Evolutionary conservation across 2,797 vertebrate species (phyloP), one percentile per base, ranked within the genome.

Genomic region (Jordanella pulchra): DNA sequence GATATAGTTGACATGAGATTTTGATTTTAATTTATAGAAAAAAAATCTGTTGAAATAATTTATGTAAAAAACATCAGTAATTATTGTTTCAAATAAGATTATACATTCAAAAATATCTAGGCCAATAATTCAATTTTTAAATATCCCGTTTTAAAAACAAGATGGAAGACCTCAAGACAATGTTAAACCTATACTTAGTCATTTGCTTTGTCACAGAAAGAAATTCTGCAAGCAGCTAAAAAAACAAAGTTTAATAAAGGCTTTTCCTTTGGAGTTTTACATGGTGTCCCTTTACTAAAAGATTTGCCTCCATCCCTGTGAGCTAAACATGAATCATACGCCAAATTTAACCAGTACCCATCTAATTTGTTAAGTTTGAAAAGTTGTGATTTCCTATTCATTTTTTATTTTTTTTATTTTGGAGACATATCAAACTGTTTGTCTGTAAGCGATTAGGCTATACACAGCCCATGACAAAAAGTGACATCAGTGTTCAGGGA

Each of bases 401-500:
- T 81, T 84, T 63, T 66, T 2, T 61, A 35, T 35, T 56, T 28
- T 21, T 75, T 64, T 84, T 77, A 87, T 90, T 92, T 85, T 91
- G 78, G 82, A 91, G 93, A 87, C 87, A 79, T 90, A 89, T 91
- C 69, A 76, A 72, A 69, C 25, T 76, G 82, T 91, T 92, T 94
- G 92, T 94, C 83, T 84, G 72, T 70, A 77, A 80, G 94, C 92
- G 95, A 93, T 93, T 87, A 89, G 80, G 66, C 84, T 72, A 76
- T 78, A 80, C 84, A 87, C 69, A 45, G 77, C 79, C 68, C 87
- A 88, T 82, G 92, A 93, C 90, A 89, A 86, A 92, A 88, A 83
- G 84, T 93, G 93, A 93, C 93, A 94, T 94, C 91, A 94, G 87
- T 54, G n/a, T 73, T 65, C 73, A 71, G 74, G n/a, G 74, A 65